phyloP scores from a whole-genome alignment of 2,113 vertebrate species.

The Calidris pygmaea region DNA sequence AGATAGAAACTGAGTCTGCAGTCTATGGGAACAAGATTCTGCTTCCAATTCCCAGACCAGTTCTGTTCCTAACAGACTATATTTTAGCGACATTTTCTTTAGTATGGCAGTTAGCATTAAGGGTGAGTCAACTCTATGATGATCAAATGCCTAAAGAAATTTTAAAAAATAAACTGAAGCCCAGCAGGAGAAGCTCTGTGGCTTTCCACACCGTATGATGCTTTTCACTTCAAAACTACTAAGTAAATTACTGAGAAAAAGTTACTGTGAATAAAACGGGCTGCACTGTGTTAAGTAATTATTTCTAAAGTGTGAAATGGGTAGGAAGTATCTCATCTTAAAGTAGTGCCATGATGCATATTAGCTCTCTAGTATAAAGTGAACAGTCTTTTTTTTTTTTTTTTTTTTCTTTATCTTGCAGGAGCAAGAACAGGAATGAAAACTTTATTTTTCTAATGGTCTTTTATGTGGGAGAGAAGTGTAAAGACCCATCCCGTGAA shows the following conservation, averaged over 20 bases:
- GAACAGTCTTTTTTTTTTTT: not conserved
- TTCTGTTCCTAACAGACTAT: not conserved
- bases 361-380: not conserved
- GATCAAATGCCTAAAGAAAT: constrained; percentile 56
- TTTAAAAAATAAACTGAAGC: constrained; percentile 52
- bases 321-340: constrained; percentile 50
- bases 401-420: not conserved
- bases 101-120: constrained; percentile 29
- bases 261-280: constrained; percentile 62
- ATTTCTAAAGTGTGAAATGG: constrained; percentile 66
- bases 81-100: constrained; percentile 6
- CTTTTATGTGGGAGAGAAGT: constrained; percentile 1
- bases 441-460: not conserved
- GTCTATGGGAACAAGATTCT: not conserved
- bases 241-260: constrained; percentile 68
- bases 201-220: constrained; percentile 52
- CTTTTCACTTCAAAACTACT: constrained; percentile 65
- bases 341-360: constrained; percentile 35
- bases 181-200: constrained; percentile 49
- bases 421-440: not conserved
- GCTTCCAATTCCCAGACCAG: not conserved
- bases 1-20: not conserved
- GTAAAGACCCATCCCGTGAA: constrained; percentile 30
- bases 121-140: constrained; percentile 42
- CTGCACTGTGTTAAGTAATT: constrained; percentile 50